Evolutionary conservation across 1,140 invertebrate genomes (phyloP), one percentile per base, ranked within the genome.

Genomic region (Heliconius eleuchia): DNA sequence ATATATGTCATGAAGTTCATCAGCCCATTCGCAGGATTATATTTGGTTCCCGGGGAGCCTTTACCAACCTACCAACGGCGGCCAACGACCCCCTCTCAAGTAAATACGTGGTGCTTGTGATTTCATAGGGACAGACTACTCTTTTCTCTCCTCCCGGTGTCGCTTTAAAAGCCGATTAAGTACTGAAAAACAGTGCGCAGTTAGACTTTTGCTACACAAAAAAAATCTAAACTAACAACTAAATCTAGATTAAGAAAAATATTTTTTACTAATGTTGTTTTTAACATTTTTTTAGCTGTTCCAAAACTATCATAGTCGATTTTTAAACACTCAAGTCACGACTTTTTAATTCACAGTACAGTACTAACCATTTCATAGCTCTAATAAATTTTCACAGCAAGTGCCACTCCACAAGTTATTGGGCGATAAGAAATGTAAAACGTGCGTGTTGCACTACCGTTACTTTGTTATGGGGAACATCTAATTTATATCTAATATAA

Each of bases 361-460:
- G 60, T 30, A 57, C 55, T 57, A 66, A 66, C 57, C n/a, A 60
- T 66, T 66, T 66, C 60, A 30, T 66, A 66, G 60, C 60, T 66
- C 60, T 66, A 66, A 66, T 66, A 66, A 66, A 66, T 66, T 66
- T 66, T 66, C 60, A 66, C 60, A 66, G 60, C 60, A 66, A 66
- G 60, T 66, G 60, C 27, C 60, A 30, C 60, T 18, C 60, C 23
- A 66, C 60, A 66, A 66, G 60, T 66, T 66, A 66, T 66, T 66
- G 60, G 60, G 27, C 30, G 60, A 66, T 66, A 66, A 66, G 60
- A 66, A 66, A 66, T 66, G 9, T 66, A 16, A 30, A 30, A 30
- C 60, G 60, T 66, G 60, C 60, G 60, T 66, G 60, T 30, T 27
- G 9, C 13, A 11, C 27, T 66, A 66, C 60, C 60, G 60, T 66